These are phyloP conservation scores for Sorex maritimensis DNA, from an alignment of 2,797 vertebrate species.

Conservation along the genomic window DNA sequence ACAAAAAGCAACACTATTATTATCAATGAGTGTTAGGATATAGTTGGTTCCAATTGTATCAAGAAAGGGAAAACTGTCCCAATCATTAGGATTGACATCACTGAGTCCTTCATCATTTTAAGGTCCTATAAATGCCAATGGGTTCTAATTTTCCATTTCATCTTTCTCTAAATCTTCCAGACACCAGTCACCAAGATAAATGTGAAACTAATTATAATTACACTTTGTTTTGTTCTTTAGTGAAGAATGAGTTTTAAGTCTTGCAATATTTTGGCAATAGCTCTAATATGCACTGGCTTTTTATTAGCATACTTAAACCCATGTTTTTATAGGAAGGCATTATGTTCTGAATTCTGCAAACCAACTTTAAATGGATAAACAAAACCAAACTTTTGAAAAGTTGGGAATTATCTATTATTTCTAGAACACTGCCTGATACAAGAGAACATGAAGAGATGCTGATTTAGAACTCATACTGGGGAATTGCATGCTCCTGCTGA, in stretches of 20 bases:
- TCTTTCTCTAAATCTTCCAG: slow-evolving; percentile 41
- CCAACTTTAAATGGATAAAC: slow-evolving; percentile 19
- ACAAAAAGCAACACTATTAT: slow-evolving; percentile 61
- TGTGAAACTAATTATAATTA: slow-evolving; percentile 41
- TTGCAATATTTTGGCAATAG: slow-evolving; percentile 45
- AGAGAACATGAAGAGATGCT: slow-evolving; percentile 44
- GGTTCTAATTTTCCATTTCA: slow-evolving; percentile 7
- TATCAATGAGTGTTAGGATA: not conserved
- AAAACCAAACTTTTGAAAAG: slow-evolving; percentile 56
- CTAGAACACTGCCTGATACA: slow-evolving; percentile 24
- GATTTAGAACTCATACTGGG: slow-evolving; percentile 46
- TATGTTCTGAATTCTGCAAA: slow-evolving; percentile 38
- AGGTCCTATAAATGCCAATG: slow-evolving; percentile 11
- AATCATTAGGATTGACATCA: not conserved
- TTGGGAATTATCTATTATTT: slow-evolving; percentile 56
- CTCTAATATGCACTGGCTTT: not conserved
- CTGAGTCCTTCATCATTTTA: slow-evolving; percentile 34
- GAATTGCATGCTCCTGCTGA: slow-evolving; percentile 23
- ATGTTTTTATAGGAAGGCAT: not conserved
- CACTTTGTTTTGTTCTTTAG: slow-evolving; percentile 52
- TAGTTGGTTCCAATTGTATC: not conserved
- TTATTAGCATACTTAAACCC: slow-evolving; percentile 35
- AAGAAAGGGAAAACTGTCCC: slow-evolving; percentile 3
- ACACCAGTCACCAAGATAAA: slow-evolving; percentile 39
- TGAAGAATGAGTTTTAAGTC: slow-evolving; percentile 34